A percentile compares a stretch with the other conserved stretches of the same genome.
Conservation (phyloP, 2,888 invertebrate genomes). For the Mesorhabditis belari region DNA sequence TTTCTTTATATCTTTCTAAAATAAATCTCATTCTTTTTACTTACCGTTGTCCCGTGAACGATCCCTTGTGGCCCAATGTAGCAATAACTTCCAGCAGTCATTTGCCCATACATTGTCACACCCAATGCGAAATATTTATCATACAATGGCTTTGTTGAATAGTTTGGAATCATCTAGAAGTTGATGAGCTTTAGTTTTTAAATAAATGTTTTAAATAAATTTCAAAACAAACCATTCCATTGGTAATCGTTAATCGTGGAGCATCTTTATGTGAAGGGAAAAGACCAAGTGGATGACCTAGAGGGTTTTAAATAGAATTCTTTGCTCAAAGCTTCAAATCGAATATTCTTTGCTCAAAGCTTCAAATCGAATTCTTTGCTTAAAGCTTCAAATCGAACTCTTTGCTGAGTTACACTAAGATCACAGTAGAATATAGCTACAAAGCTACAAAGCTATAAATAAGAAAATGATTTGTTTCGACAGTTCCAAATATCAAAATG, state of each 20-base stretch:
- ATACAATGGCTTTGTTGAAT: constrained; percentile 60
- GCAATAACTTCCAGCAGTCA: constrained; percentile 64
- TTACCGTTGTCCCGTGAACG: constrained; percentile 64
- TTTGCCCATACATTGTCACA: constrained; percentile 64
- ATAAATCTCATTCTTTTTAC: constrained; percentile 10
- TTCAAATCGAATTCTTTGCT: background rate
- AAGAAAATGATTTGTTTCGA: no score
- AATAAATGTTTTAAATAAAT: background rate
- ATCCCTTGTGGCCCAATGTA: constrained; percentile 67
- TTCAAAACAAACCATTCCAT: constrained; percentile 60
- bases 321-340: no score
- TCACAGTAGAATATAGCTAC: no score
- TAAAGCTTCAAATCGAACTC: no score
- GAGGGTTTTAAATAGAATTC: background rate
- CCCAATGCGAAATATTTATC: constrained; percentile 63
- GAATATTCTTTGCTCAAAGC: no score
- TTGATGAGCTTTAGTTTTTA: background rate
- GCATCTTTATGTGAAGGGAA: constrained; percentile 58
- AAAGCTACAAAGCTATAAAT: no score
- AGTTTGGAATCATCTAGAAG: constrained; percentile 62
- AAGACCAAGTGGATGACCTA: constrained; percentile 62
- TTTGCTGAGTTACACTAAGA: no score
- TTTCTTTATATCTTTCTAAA: background rate
- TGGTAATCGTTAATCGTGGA: constrained; percentile 62
- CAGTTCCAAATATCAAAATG: no score